Conservation (phyloP, 2,113 vertebrate species). For the Coreoperca whiteheadi region DNA sequence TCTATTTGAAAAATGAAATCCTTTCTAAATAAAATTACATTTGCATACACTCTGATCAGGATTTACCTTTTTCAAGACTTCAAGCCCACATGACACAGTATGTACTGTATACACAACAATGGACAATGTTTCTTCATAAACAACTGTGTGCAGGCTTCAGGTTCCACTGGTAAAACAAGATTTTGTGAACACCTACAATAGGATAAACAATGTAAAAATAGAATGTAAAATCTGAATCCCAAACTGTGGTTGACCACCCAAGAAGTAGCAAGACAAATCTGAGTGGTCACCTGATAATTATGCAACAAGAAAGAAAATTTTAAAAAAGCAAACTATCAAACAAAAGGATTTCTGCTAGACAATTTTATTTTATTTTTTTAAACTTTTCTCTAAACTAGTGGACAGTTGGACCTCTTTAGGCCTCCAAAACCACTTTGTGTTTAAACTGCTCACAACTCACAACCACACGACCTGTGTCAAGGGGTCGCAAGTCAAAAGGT, state of each 20-base stretch:
- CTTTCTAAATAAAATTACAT: constrained; percentile 1
- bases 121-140: neutral
- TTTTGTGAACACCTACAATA: neutral
- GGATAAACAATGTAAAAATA: neutral
- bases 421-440: no score
- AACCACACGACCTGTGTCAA: neutral
- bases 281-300: neutral
- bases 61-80: neutral
- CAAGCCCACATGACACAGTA: neutral
- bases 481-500: no score
- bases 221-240: neutral
- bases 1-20: neutral
- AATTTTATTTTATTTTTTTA: no score
- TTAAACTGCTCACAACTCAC: neutral
- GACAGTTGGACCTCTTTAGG: neutral
- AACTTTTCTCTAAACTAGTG: neutral
- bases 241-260: neutral
- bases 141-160: neutral
- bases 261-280: neutral
- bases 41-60: no score
- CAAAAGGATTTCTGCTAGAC: no score
- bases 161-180: neutral
- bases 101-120: neutral
- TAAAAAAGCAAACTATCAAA: no score
- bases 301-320: no score